These are phyloP conservation scores for Acanthisitta chloris DNA, from an alignment of 2,113 vertebrate species.

Conservation along the genomic window DNA sequence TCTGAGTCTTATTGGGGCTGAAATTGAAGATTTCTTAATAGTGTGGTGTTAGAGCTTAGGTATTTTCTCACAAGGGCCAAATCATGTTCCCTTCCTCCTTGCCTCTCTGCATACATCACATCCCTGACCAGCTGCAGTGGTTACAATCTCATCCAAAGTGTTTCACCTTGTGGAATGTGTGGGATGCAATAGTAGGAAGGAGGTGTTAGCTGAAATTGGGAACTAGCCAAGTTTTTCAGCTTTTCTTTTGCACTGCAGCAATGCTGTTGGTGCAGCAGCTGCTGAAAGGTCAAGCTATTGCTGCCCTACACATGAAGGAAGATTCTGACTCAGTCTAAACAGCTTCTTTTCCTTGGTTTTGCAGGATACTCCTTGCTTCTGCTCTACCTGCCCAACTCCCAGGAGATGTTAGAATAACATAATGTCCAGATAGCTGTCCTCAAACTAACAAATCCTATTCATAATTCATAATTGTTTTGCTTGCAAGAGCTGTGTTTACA, in stretches of 20 bases:
- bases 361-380: background rate
- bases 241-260: background rate
- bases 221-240: background rate
- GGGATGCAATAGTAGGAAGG: background rate
- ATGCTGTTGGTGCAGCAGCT: background rate
- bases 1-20: background rate
- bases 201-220: background rate
- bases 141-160: background rate
- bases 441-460: background rate
- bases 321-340: background rate
- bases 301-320: background rate
- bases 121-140: background rate
- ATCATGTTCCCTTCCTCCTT: fast-evolving
- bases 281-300: background rate
- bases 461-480: background rate
- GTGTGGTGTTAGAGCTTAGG: background rate
- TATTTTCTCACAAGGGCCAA: background rate
- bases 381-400: background rate
- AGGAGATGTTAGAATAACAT: background rate
- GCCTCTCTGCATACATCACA: fast-evolving
- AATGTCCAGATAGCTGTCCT: background rate
- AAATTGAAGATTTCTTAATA: conserved; percentile 31
- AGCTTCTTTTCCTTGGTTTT: background rate
- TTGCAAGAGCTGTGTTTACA: background rate
- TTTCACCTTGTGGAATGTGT: background rate